phyloP scores from a whole-genome alignment of 2,888 invertebrate genomes.

The Eristalis tenax region DNA sequence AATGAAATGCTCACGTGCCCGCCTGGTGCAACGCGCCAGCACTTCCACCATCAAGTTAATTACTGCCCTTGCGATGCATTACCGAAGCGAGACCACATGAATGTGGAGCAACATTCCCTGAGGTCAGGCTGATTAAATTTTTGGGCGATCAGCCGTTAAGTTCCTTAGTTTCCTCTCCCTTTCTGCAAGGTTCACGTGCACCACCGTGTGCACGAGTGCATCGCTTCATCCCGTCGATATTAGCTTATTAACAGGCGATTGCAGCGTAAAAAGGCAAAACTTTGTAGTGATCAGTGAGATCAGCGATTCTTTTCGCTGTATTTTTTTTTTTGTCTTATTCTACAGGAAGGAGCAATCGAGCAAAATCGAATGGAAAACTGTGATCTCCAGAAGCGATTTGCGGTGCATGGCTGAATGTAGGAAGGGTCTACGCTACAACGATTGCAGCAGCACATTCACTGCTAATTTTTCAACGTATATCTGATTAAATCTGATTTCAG shows the following conservation, averaged over 20 bases:
- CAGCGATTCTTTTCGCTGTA: constrained; percentile 16
- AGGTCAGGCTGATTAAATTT: constrained; percentile 80
- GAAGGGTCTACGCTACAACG: constrained; percentile 33
- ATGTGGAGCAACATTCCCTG: constrained; percentile 51
- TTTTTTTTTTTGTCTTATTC: constrained; percentile 43
- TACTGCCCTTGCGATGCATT: constrained; percentile 48
- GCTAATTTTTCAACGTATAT: constrained; percentile 59
- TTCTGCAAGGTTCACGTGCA: constrained; percentile 16
- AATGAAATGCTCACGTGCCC: constrained; percentile 23
- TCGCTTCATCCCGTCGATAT: neutral
- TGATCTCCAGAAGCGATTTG: constrained; percentile 65
- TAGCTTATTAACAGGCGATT: constrained; percentile 26
- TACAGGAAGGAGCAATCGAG: constrained; percentile 42
- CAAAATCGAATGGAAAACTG: constrained; percentile 56
- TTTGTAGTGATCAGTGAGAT: constrained; percentile 46
- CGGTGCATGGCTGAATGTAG: constrained; percentile 37
- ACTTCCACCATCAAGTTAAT: constrained; percentile 24
- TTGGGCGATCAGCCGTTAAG: constrained; percentile 81
- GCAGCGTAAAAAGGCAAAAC: neutral
- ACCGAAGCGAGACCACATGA: constrained; percentile 47
- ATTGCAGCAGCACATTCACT: constrained; percentile 46
- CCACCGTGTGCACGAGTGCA: neutral
- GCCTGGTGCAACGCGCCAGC: constrained; percentile 19
- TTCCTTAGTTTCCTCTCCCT: constrained; percentile 74
- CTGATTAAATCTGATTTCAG: constrained; percentile 63